Percentiles rank a stretch among this genome's conserved stretches.
Conservation (phyloP, 1,140 invertebrate species). For the Doryteuthis pealeii region DNA sequence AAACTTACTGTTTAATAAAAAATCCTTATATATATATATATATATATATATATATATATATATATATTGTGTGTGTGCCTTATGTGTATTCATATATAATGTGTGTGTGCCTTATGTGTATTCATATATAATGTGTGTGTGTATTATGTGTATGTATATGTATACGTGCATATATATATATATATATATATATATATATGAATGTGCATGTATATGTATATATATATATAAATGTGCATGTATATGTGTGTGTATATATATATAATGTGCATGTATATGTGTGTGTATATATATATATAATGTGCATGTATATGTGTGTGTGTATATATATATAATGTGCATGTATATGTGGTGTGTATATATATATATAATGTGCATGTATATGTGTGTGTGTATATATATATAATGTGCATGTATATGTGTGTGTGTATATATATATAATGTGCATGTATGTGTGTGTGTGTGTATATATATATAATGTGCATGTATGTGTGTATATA, state of each 20-base stretch:
- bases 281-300: neutral
- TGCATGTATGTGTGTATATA: neutral
- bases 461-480: neutral
- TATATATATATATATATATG: neutral
- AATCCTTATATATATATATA: slow-evolving; percentile 3
- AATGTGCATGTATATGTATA: neutral
- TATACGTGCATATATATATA: neutral
- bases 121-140: neutral
- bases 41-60: neutral
- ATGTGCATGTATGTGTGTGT: neutral
- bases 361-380: neutral
- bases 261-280: neutral
- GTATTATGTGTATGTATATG: neutral
- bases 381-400: neutral
- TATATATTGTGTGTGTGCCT: too few relatives aligned
- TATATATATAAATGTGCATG: neutral
- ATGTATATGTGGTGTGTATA: neutral
- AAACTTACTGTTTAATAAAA: too few relatives aligned
- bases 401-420: neutral
- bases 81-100: neutral
- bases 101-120: neutral
- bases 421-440: neutral
- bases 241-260: neutral
- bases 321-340: neutral
- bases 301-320: neutral